These are phyloP conservation scores for Halictus ligatus DNA, from an alignment of 2,888 invertebrate species.

Conservation along the genomic window DNA sequence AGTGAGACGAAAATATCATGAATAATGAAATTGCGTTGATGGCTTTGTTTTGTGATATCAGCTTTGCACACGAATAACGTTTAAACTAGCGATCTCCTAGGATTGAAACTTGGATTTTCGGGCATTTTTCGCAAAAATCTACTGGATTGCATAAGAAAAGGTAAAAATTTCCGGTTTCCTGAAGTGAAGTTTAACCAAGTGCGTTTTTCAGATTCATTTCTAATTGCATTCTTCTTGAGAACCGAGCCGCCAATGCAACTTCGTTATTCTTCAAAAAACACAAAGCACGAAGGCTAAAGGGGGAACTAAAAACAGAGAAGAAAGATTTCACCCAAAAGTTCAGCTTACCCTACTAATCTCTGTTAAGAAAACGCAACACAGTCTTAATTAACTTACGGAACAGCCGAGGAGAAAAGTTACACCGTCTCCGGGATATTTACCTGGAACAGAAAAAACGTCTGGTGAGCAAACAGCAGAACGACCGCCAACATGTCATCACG, in stretches of 20 bases:
- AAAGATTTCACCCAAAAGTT: neutral
- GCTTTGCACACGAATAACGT: too few species aligned
- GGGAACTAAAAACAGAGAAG: neutral
- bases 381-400: constrained; percentile 39
- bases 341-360: constrained; percentile 1
- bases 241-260: neutral
- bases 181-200: neutral
- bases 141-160: too few species aligned
- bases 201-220: neutral
- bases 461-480: constrained; percentile 13
- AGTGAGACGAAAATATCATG: neutral
- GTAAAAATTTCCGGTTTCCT: too few species aligned
- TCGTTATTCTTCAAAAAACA: neutral
- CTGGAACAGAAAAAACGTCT: constrained; percentile 75
- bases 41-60: too few species aligned
- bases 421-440: constrained; percentile 67
- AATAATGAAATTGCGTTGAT: neutral
- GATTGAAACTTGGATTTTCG: too few species aligned
- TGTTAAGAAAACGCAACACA: neutral
- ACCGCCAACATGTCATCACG: neutral
- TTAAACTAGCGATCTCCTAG: too few species aligned
- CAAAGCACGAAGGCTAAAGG: neutral
- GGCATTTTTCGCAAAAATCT: too few species aligned
- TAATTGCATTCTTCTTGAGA: neutral
- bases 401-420: constrained; percentile 9